A percentile compares a stretch with the other conserved stretches of the same genome.
These are phyloP conservation scores for Nibea coibor DNA, from an alignment of 2,113 vertebrate species.

Conservation along the genomic window DNA sequence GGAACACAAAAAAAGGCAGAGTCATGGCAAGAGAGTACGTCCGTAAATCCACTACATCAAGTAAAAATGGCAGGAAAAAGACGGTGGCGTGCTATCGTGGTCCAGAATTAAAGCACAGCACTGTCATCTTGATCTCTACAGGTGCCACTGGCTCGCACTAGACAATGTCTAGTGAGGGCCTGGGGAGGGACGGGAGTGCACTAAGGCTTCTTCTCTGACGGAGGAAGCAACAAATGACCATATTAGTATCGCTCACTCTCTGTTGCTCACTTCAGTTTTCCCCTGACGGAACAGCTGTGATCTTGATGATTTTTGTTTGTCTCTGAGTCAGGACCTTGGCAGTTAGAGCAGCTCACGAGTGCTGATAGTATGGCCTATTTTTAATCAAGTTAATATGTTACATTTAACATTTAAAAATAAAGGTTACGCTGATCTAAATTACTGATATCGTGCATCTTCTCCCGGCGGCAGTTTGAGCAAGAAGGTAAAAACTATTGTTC, in stretches of 20 bases:
- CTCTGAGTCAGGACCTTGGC: conserved; percentile 58
- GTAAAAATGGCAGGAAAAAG: conserved; percentile 30
- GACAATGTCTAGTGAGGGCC: conserved; percentile 14
- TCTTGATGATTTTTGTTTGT: conserved; percentile 23
- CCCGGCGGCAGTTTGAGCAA: conserved; percentile 56
- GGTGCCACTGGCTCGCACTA: conserved; percentile 5
- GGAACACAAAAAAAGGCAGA: conserved; percentile 37
- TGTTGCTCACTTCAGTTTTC: conserved; percentile 9
- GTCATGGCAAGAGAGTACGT: conserved; percentile 26
- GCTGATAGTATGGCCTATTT: conserved; percentile 37
- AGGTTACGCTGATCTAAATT: conserved; percentile 15
- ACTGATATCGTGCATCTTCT: conserved; percentile 44
- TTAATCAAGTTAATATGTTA: conserved; percentile 23
- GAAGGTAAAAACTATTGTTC: conserved; percentile 61
- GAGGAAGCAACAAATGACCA: conserved; percentile 27
- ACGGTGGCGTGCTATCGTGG: conserved; percentile 23
- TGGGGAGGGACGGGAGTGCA: conserved; percentile 12
- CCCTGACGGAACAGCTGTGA: conserved; percentile 38
- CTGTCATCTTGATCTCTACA: conserved; percentile 29
- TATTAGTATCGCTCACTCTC: conserved; percentile 9
- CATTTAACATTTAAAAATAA: conserved; percentile 34
- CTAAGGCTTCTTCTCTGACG: conserved; percentile 7
- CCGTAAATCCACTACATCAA: conserved; percentile 50
- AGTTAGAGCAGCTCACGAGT: conserved; percentile 59
- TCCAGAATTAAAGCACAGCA: conserved; percentile 39